Conservation (phyloP, 2,797 vertebrate genomes). For the Microctenopoma steveboyesi region DNA sequence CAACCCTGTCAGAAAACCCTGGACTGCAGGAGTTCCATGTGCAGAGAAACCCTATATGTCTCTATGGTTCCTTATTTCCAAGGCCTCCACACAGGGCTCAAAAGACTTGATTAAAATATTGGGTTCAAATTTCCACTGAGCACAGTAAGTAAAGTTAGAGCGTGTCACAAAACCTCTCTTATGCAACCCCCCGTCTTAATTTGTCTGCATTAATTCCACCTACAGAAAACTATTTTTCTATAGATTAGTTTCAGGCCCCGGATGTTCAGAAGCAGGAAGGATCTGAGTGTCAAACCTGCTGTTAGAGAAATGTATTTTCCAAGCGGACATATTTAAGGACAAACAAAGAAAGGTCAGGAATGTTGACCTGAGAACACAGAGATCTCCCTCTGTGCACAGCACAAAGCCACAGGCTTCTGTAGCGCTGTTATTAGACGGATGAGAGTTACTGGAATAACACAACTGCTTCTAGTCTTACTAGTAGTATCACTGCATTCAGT, state of each 20-base stretch:
- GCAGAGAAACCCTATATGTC: conserved; percentile 65
- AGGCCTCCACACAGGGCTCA: conserved; percentile 39
- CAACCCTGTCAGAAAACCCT: conserved; percentile 38
- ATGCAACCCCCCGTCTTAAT: conserved; percentile 9
- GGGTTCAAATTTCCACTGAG: conserved; percentile 50
- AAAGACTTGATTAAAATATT: conserved; percentile 49
- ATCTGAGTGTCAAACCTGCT: neutral
- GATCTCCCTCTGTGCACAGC: conserved; percentile 44
- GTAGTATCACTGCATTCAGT: conserved; percentile 5
- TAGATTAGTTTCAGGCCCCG: conserved; percentile 20
- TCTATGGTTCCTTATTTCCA: conserved; percentile 51
- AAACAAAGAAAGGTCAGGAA: conserved; percentile 77
- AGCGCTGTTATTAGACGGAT: conserved; percentile 45
- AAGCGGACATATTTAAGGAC: conserved; percentile 49
- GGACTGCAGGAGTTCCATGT: conserved; percentile 43
- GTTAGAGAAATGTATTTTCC: conserved; percentile 41
- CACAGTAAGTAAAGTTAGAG: conserved; percentile 36
- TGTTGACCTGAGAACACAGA: conserved; percentile 64
- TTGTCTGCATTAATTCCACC: conserved; percentile 45
- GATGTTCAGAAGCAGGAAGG: conserved; percentile 1
- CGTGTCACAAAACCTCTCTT: conserved; percentile 16
- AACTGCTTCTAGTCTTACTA: conserved; percentile 19
- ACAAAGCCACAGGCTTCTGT: conserved; percentile 35
- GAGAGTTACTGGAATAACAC: conserved; percentile 14
- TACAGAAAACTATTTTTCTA: conserved; percentile 29